Evolutionary conservation across 2,888 invertebrate genomes (phyloP), one percentile per base, ranked within the genome.

Genomic region (Dexiosoma caninum): DNA sequence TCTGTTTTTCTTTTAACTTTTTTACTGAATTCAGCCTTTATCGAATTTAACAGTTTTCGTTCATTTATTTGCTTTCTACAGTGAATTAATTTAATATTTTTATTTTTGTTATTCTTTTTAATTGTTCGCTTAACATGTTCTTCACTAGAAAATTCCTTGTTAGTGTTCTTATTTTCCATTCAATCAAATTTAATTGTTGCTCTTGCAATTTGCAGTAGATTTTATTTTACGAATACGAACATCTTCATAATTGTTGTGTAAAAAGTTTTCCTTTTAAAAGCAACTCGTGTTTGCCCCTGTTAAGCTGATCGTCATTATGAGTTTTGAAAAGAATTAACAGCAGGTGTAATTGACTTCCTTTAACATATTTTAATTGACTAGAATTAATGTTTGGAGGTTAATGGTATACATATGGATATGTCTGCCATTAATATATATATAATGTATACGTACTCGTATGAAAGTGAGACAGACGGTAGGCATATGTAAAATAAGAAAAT

Each of bases 271-370:
- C 32, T 42, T 42, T n/a, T 23, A 21, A 30, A 72, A 71, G 7
- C 71, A 62, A 60, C 40, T 71, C 40, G 40, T 46, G 23, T 59
- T 30, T 32, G 2, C 4, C n/a, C 19, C 23, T 53, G 8, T 32
- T 5, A 42, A 21, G 60, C 40, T 60, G 51, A 51, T 3, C 35
- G 53, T 44, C 40, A 53, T 62, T 21, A 72, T 23, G 32, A 53
- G 21, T 35, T 62, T 70, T 42, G 12, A 12, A 12, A 51, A 19
- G 21, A 21, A 7, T 16, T 16, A 71, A 12, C 53, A 72, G 62
- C 62, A 72, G 62, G 62, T 72, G 53, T 14, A 62, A 62, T 62
- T 14, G 35, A 53, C 44, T 72, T 72, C 57, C 53, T 71, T 71
- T 60, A 49, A 30, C 30, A 60, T 40, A 51, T 51, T 40, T 51